Evolutionary conservation across 2,797 vertebrate genomes (phyloP).

Genomic region (Manis crassicaudata): DNA sequence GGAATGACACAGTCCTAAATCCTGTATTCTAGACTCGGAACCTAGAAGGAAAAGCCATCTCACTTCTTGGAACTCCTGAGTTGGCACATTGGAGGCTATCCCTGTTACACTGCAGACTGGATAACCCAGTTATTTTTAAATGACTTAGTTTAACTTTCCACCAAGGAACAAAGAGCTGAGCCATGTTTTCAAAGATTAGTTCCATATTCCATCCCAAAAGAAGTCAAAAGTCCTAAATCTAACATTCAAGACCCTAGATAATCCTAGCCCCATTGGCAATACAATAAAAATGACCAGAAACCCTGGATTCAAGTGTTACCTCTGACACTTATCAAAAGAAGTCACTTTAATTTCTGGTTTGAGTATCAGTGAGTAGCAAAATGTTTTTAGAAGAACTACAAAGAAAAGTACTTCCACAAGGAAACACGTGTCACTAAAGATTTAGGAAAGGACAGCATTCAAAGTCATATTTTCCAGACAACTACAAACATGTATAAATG

Average conservation of each 20-base stretch:
- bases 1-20: not conserved
- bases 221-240: conserved; percentile 7
- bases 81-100: not conserved
- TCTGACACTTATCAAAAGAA: conserved; percentile 43
- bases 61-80: conserved; percentile 1
- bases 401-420: conserved; percentile 44
- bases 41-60: conserved; percentile 8
- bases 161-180: conserved; percentile 17
- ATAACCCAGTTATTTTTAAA: conserved; percentile 23
- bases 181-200: conserved; percentile 19
- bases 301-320: conserved; percentile 22
- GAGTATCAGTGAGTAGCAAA: conserved; percentile 21
- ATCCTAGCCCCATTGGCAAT: not conserved
- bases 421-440: conserved; percentile 22
- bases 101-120: conserved; percentile 18
- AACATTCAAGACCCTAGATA: not conserved
- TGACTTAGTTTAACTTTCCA: conserved; percentile 9
- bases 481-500: not conserved
- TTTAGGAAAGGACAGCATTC: conserved; percentile 13
- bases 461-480: conserved; percentile 11
- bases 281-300: conserved; percentile 52
- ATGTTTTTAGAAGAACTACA: conserved; percentile 40
- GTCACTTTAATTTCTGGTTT: conserved; percentile 67
- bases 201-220: conserved; percentile 23
- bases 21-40: conserved; percentile 19